These are phyloP conservation scores for Clivina fossor DNA, from an alignment of 2,888 invertebrate species.

Conservation along the genomic window DNA sequence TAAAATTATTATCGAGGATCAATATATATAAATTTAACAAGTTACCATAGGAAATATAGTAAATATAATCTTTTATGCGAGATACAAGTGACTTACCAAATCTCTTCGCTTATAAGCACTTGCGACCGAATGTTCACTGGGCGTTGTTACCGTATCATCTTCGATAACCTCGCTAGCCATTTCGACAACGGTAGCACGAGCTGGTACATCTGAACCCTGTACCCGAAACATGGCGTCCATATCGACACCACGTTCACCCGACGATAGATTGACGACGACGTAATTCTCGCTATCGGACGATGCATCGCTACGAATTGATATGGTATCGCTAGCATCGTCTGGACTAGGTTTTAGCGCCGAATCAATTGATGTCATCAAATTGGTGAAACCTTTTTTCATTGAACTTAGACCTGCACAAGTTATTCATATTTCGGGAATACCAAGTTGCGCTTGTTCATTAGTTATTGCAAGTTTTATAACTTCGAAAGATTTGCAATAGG, in stretches of 20 bases:
- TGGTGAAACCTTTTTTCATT: conserved; percentile 82
- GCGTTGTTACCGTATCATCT: conserved; percentile 72
- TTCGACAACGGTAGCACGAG: conserved; percentile 60
- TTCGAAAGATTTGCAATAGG: too few relatives aligned
- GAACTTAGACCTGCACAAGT: conserved; percentile 63
- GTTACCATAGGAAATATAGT: too few relatives aligned
- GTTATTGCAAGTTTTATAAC: too few relatives aligned
- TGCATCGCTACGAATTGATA: conserved; percentile 77
- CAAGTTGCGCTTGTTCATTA: too few relatives aligned
- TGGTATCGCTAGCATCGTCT: conserved; percentile 74
- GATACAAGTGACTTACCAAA: conserved; percentile 59
- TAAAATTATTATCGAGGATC: too few relatives aligned
- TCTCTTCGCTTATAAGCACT: conserved; percentile 79
- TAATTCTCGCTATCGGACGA: conserved; percentile 88
- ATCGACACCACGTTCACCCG: conserved; percentile 56
- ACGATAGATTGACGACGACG: conserved; percentile 70
- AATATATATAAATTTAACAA: too few relatives aligned
- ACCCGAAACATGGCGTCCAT: conserved; percentile 69
- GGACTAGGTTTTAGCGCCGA: conserved; percentile 73
- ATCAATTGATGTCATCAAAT: conserved; percentile 81
- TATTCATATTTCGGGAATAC: too few relatives aligned
- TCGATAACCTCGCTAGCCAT: conserved; percentile 84
- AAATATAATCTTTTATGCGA: too few relatives aligned
- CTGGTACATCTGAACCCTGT: conserved; percentile 45
- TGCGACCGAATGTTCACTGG: conserved; percentile 80